Evolutionary conservation across 1,140 invertebrate species (phyloP), one percentile per base, ranked within the genome.

Genomic region (Heliothis virescens): DNA sequence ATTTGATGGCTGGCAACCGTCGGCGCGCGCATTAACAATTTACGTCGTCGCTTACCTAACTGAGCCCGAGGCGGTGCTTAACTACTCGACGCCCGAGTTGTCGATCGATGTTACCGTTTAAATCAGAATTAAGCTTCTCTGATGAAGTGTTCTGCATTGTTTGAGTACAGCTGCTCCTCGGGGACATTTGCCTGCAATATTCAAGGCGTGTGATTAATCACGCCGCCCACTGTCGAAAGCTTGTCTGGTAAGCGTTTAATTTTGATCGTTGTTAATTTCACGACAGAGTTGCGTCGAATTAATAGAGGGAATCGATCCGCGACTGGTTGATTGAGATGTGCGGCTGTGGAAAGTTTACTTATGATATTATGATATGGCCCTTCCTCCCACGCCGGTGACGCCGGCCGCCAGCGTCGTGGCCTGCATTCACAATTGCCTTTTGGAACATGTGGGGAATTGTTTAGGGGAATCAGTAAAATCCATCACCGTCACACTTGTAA

Each of bases 31-130:
- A 87, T 89, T 84, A 86, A 86, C 84, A 87, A 92, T 92, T 88
- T 88, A 91, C 84, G 75, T 85, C 79, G 83, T 77, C 88, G 82
- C 87, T 93, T 87, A 87, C 85, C 81, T 89, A 86, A 88, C 82
- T 76, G 87, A 85, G 85, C 84, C 82, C 86, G 76, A 79, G 82
- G 82, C 81, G 83, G 50, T 81, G 74, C 65, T 85, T 82, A 84
- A 81, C 82, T 81, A 76, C 75, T 80, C 75, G 63, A 65, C 71
- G 69, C 75, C 52, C 52, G 71, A 85, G 71, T 75, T 80, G 53
- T 81, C 79, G 73, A 84, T 83, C 74, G 82, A 82, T 83, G 74
- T 83, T 71, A 12, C 62, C 79, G 79, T 80, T 88, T 84, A 85
- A 81, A 82, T 82, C 69, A 67, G 57, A 86, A 84, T 84, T 86